These are phyloP conservation scores for Atrichornis clamosus DNA, from an alignment of 2,113 vertebrate genomes.

Conservation along the genomic window DNA sequence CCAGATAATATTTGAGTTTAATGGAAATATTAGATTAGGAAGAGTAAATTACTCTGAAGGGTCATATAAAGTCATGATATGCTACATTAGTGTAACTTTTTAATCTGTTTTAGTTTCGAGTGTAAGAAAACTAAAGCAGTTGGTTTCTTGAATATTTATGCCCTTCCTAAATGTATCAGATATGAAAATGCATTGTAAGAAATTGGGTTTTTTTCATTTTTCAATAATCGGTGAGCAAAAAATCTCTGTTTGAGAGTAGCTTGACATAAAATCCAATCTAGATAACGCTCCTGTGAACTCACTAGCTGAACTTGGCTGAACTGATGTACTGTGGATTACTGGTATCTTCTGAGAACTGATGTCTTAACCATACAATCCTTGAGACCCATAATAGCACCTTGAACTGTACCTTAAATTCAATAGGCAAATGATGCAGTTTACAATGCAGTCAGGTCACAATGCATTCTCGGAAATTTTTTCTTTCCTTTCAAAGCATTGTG, in stretches of 20 bases:
- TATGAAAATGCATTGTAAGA: background rate
- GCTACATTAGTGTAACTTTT: background rate
- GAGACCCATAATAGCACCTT: background rate
- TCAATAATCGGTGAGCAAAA: background rate
- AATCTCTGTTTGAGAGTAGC: background rate
- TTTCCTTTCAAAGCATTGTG: background rate
- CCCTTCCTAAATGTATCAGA: background rate
- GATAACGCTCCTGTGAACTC: background rate
- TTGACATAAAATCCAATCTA: background rate
- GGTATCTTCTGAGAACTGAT: background rate
- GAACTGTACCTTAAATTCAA: background rate
- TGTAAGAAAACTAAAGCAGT: background rate
- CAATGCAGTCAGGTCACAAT: background rate
- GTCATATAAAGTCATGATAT: background rate
- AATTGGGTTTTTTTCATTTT: background rate
- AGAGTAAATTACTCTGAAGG: background rate
- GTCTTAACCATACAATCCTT: background rate
- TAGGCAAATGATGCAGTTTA: background rate
- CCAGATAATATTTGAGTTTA: background rate
- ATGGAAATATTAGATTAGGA: background rate
- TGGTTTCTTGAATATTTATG: background rate
- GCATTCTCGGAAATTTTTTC: background rate
- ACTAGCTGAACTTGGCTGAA: background rate
- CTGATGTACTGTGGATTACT: background rate
- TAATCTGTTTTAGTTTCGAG: background rate